These are phyloP conservation scores for Hermetia illucens DNA, from an alignment of 1,140 invertebrate species.

Conservation along the genomic window DNA sequence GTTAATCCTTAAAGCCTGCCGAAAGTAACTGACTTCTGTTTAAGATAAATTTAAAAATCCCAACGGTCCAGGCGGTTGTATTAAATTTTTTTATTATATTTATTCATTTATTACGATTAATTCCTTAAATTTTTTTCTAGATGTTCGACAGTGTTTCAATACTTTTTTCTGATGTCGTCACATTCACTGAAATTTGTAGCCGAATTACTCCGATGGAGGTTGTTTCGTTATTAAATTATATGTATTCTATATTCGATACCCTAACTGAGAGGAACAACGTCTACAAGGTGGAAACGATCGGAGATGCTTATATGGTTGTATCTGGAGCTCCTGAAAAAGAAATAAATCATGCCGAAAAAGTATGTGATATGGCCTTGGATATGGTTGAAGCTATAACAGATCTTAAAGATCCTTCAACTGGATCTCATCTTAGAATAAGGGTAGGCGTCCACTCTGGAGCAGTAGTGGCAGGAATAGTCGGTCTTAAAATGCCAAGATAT, in stretches of 20 bases:
- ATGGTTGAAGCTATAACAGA: conserved; percentile 88
- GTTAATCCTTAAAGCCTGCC: too few species aligned
- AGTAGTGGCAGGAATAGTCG: conserved; percentile 89
- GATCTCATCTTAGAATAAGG: conserved; percentile 73
- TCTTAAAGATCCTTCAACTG: conserved; percentile 81
- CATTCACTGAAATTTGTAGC: conserved; percentile 92
- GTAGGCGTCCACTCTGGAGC: conserved; percentile 83
- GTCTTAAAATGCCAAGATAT: conserved; percentile 82
- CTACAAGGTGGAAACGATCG: conserved; percentile 96
- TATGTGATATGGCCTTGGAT: conserved; percentile 92
- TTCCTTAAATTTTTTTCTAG: conserved; percentile 35
- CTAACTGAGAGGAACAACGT: conserved; percentile 84
- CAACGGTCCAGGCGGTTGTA: too few species aligned
- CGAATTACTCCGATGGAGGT: conserved; percentile 91
- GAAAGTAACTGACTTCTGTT: too few species aligned
- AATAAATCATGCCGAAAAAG: conserved; percentile 78
- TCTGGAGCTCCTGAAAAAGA: conserved; percentile 85
- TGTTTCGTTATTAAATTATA: conserved; percentile 90
- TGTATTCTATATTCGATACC: conserved; percentile 87
- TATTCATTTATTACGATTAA: not conserved
- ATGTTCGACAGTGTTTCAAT: conserved; percentile 93
- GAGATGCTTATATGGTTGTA: conserved; percentile 95
- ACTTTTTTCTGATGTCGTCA: conserved; percentile 92
- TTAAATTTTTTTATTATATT: not conserved
- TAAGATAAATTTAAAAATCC: too few species aligned